phyloP scores from a whole-genome alignment of 2,113 vertebrate species.

The Lutjanus erythropterus region DNA sequence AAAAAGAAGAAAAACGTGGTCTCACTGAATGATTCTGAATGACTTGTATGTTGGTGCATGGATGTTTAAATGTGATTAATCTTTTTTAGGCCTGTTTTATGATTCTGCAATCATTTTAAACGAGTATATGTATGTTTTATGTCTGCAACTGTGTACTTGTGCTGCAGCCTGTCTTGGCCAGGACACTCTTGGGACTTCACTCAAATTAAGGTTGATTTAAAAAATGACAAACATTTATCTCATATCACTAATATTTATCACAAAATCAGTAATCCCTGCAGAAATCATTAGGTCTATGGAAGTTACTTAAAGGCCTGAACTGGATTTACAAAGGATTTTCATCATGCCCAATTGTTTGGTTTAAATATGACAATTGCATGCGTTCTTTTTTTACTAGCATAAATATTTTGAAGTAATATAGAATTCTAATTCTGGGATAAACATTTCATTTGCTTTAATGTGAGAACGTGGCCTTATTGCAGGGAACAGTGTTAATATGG shows the following conservation, averaged over 20 bases:
- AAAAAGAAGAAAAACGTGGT: neutral
- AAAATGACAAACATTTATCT: neutral
- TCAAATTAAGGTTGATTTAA: too few relatives aligned
- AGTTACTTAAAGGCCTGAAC: neutral
- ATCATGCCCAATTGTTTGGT: neutral
- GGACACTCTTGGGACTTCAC: too few relatives aligned
- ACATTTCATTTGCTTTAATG: neutral
- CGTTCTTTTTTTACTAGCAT: neutral
- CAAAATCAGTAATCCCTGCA: neutral
- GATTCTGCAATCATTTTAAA: too few relatives aligned
- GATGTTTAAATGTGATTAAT: too few relatives aligned
- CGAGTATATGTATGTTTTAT: too few relatives aligned
- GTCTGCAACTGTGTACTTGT: too few relatives aligned
- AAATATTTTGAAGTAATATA: neutral
- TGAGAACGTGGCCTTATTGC: conserved; percentile 34
- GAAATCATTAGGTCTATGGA: neutral
- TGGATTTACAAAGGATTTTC: neutral
- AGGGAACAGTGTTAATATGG: conserved; percentile 93
- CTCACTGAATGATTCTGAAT: too few relatives aligned
- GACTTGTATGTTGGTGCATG: too few relatives aligned
- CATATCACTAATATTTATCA: neutral
- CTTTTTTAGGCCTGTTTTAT: too few relatives aligned
- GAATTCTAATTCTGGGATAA: neutral
- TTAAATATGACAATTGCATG: neutral
- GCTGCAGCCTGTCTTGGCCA: too few relatives aligned